Percentiles rank a stretch among this genome's conserved stretches.
Conservation (phyloP, 2,888 invertebrate genomes). For the Liodrosophila aerea region DNA sequence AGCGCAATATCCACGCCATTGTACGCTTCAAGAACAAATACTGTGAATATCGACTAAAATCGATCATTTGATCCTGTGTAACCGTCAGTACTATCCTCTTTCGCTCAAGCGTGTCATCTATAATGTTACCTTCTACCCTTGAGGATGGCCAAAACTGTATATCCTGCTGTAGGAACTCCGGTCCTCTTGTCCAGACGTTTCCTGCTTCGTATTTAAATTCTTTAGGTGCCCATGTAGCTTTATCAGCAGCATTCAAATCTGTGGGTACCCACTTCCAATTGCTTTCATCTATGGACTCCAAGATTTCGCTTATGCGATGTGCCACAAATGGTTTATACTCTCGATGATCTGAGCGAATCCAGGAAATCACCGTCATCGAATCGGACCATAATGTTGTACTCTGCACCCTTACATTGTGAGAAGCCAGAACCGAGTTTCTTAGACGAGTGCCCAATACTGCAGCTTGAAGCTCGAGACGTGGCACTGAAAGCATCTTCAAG, state of each 20-base stretch:
- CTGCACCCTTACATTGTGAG: not conserved
- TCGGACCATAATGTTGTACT: not conserved
- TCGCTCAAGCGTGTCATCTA: not conserved
- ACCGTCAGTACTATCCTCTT: not conserved
- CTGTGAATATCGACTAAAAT: not conserved
- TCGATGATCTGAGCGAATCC: conserved; percentile 5
- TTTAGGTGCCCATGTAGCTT: not conserved
- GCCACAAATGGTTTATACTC: conserved; percentile 2
- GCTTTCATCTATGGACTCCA: not conserved
- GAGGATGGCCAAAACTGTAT: not conserved
- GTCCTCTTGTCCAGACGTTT: not conserved
- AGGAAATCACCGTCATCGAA: not conserved
- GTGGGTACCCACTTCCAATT: not conserved
- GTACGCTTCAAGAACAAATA: not conserved
- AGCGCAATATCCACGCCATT: too few species aligned
- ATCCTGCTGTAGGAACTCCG: not conserved
- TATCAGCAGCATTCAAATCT: not conserved
- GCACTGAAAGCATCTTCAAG: conserved; percentile 7
- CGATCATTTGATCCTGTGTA: not conserved
- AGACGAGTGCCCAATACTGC: conserved; percentile 1
- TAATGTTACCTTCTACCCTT: not conserved
- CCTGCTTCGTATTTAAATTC: not conserved
- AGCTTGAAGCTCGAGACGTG: conserved; percentile 5
- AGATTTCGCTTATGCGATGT: conserved; percentile 1
- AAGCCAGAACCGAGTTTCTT: not conserved